These are phyloP conservation scores for Acronicta psi DNA, from an alignment of 2,888 invertebrate genomes.

Conservation along the genomic window DNA sequence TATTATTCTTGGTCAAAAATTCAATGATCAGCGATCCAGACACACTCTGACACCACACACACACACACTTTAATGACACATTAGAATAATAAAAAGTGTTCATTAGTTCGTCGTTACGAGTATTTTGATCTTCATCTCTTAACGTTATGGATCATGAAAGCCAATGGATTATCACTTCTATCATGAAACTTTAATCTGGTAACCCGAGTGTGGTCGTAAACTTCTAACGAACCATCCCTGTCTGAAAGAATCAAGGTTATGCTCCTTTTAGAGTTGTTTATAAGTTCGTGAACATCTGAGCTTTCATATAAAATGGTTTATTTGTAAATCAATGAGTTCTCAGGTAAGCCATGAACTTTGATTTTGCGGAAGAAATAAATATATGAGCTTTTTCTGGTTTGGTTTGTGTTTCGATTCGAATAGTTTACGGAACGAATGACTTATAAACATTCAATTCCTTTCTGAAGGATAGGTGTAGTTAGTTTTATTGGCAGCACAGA, in stretches of 20 bases:
- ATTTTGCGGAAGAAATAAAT: neutral
- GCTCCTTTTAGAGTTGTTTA: slow-evolving; percentile 44
- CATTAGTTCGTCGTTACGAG: slow-evolving; percentile 28
- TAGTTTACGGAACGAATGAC: too few species aligned
- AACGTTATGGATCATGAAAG: slow-evolving; percentile 71
- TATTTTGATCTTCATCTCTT: slow-evolving; percentile 45
- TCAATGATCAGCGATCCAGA: slow-evolving; percentile 1
- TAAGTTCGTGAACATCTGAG: slow-evolving; percentile 34
- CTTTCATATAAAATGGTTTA: slow-evolving; percentile 36
- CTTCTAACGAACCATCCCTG: slow-evolving; percentile 53
- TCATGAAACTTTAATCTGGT: slow-evolving; percentile 74
- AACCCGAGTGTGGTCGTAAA: slow-evolving; percentile 63
- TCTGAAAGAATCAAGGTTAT: slow-evolving; percentile 48
- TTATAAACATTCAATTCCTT: too few species aligned
- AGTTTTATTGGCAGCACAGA: too few species aligned
- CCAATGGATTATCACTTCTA: slow-evolving; percentile 55
- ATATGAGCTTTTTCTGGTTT: neutral
- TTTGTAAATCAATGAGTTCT: slow-evolving; percentile 15
- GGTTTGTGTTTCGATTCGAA: too few species aligned
- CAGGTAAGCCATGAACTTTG: slow-evolving; percentile 14
- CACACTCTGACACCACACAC: too few species aligned
- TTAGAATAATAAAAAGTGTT: slow-evolving; percentile 17
- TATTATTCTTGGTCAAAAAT: slow-evolving; percentile 3
- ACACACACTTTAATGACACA: too few species aligned
- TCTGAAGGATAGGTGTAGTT: too few species aligned